Evolutionary conservation across 1,140 invertebrate genomes (phyloP), one percentile per base, ranked within the genome.

Genomic region (Homalodisca vitripennis): DNA sequence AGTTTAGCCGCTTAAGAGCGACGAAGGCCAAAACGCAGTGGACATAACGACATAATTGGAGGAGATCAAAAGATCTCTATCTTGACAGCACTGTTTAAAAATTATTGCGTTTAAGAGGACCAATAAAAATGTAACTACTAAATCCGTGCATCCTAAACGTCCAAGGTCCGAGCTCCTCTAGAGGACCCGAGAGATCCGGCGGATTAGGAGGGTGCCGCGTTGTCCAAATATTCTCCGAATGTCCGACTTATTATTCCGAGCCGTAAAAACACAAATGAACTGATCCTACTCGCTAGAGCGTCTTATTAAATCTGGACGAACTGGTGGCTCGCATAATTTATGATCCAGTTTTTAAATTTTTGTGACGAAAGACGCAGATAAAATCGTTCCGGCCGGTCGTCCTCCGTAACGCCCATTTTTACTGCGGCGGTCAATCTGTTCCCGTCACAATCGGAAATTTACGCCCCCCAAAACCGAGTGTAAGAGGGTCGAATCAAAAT

Each of bases 211-310:
- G n/a, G n/a, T n/a, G n/a, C n/a, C n/a, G n/a, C n/a, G n/a, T n/a
- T n/a, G n/a, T n/a, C n/a, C n/a, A n/a, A n/a, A n/a, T n/a, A n/a
- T n/a, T n/a, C n/a, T n/a, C n/a, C n/a, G 34, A 6, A 6, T 41
- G 17, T 10, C 55, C 22, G 29, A 13, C 55, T 60, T 60, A 60
- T 60, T 60, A 60, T 60, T 60, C 27, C 55, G 22, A 60, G 55
- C 29, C 55, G 55, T 60, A 60, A 60, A 60, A 60, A 60, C n/a
- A 60, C 55, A 60, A 60, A 60, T 60, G 55, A 60, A 60, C 55
- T 24, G 29, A 60, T 60, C 55, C 55, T 60, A 60, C 24, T 60
- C 55, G 12, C 55, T 27, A 29, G 55, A 26, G 24, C 6, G 17
- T 41, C 34, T 41, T 41, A 41, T 41, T 41, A 13, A 24, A 22